Evolutionary conservation across 2,113 vertebrate species (phyloP), one percentile per base, ranked within the genome.

Genomic region (Rhea pennata): DNA sequence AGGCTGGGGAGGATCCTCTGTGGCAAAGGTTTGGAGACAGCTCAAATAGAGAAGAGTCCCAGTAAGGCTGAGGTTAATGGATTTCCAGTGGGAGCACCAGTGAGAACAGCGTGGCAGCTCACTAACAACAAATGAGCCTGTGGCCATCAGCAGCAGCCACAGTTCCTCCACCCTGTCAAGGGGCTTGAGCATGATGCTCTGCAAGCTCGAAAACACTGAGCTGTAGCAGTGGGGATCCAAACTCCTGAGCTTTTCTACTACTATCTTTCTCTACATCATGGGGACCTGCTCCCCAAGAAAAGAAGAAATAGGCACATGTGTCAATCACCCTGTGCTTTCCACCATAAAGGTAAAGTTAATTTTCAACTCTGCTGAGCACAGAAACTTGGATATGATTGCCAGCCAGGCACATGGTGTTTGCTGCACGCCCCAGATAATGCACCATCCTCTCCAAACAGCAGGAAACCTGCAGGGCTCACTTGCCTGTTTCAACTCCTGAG

Each of bases 91-190:
- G 53, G 22, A 85, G 8, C 1, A 4, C 19, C 42, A 24, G 7
- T 13, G 39, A 77, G 31, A 56, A 51, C 7, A 12, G 66, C 33
- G 29, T 58, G 59, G 53, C n/a, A 71, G 82, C 13, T 85, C 27
- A 48, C 7, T 8, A 54, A 46, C 8, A 69, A 9, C 29, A 72
- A 61, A 17, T 59, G 20, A 83, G 9, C 24, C 48, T 42, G 17
- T 16, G 29, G 31, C 17, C 1, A 12, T 4, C 27, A 13, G 22
- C 36, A 46, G 29, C 12, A 53, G 7, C 16, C 16, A 3, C 1
- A 0, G 22, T 13, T 48, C 33, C n/a, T 66, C 10, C 24, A 31
- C 12, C 2, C 19, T 39, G 46, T 9, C 51, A 53, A 51, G 64
- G 24, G 31, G 10, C 21, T 48, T 36, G 4, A 54, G 26, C 6